Evolutionary conservation across 2,113 vertebrate genomes (phyloP).

Genomic region (Sus scrofa): T2T-Sscrofa CM000812.6:17750501-17751000

Average conservation of each 20-base stretch:
- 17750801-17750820: neutral
- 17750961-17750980: too few species aligned
- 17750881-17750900: rapidly evolving
- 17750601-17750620: neutral
- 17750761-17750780: neutral
- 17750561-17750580: neutral
- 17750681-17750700: neutral
- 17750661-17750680: neutral
- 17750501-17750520: neutral
- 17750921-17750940: rapidly evolving
- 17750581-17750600: neutral
- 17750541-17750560: neutral
- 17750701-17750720: neutral
- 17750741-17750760: neutral
- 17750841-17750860: too few species aligned
- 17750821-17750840: neutral
- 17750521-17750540: neutral
- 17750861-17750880: neutral
- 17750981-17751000: neutral
- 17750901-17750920: neutral
- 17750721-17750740: neutral
- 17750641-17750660: neutral
- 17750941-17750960: neutral
- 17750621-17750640: neutral
- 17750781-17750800: neutral